Base-by-base conservation (phyloP, 2,113 vertebrate genomes). In the Trematocara zebra region DNA sequence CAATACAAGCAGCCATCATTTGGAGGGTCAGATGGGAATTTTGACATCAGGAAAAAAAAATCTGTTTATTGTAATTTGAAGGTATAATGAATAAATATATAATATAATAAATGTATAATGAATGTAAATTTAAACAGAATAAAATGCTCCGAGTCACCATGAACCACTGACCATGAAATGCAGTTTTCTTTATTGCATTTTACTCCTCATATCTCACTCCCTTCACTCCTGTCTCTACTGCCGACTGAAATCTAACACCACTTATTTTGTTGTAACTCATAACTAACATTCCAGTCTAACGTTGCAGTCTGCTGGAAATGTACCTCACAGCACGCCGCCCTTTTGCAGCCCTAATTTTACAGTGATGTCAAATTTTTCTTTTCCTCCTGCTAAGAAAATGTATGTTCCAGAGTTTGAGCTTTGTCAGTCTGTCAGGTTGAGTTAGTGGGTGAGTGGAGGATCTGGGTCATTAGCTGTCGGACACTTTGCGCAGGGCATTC, bases 401-500 rank as follows among this genome's bases (percentile, higher is more conserved):
- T 86, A 37, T 69, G 2, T 78, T 72, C 54, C 7, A 78, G 18
- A 85, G 26, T 90, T 87, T 84, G 54, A 49, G 78, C 79, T 87
- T 83, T 89, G 78, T 89, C 76, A 80, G 15, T 81, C 87, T 83
- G 89, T 89, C 90, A 81, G 57, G 51, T 80, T 85, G 85, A 92
- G 83, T 89, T 87, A 82, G 87, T 87, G 85, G 82, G 79, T 89
- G 87, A 93, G 85, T 51, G 81, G 89, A 90, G 78, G 91, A 83
- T 90, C 67, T 84, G 92, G 88, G 79, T 93, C 88, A 90, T 94
- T 93, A 91, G 85, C 53, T 81, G 86, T 93, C 61, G 85, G 87
- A 90, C 87, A 92, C 87, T 89, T 85, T 85, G 76, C 49, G 47
- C 86, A 92, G 84, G 51, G 61, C 42, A 80, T 67, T 83, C 57